phyloP scores from a whole-genome alignment of 2,888 invertebrate genomes.

The Eupithecia pulchellata region DNA sequence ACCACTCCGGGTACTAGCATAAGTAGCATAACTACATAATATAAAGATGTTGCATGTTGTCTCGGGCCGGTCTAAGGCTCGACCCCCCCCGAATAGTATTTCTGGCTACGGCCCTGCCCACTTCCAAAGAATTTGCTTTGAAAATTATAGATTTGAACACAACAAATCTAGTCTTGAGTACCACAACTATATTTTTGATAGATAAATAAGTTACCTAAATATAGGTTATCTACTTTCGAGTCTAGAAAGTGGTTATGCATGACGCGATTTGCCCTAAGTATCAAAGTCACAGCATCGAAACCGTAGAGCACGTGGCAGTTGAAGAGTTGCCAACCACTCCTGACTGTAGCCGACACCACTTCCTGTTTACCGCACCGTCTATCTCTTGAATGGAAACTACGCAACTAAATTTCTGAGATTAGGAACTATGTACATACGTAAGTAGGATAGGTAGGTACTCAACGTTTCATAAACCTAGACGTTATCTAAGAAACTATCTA shows the following conservation, averaged over 20 bases:
- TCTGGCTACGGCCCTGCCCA: too few species aligned
- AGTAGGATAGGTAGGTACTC: slow-evolving; percentile 5
- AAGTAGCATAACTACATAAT: too few species aligned
- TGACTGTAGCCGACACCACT: slow-evolving; percentile 63
- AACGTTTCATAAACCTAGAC: not conserved
- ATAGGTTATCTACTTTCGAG: not conserved
- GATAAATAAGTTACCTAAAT: not conserved
- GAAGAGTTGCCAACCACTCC: slow-evolving; percentile 76
- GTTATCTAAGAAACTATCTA: not conserved
- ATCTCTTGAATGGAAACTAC: slow-evolving; percentile 54
- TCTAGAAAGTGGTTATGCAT: not conserved
- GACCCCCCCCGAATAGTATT: too few species aligned
- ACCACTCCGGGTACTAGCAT: too few species aligned
- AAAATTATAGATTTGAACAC: too few species aligned
- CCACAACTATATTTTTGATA: not conserved
- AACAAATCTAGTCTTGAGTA: too few species aligned
- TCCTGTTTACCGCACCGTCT: slow-evolving; percentile 74
- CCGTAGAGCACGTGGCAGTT: slow-evolving; percentile 67
- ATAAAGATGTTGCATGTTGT: too few species aligned
- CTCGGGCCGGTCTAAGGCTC: too few species aligned
- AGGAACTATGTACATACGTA: not conserved
- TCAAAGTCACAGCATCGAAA: slow-evolving; percentile 32
- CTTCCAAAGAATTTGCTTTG: too few species aligned
- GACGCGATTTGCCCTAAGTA: not conserved
- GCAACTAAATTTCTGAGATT: slow-evolving; percentile 37